Evolutionary conservation across 2,888 invertebrate genomes (phyloP).

Genomic region (Rhagophthalmus giganteus): DNA sequence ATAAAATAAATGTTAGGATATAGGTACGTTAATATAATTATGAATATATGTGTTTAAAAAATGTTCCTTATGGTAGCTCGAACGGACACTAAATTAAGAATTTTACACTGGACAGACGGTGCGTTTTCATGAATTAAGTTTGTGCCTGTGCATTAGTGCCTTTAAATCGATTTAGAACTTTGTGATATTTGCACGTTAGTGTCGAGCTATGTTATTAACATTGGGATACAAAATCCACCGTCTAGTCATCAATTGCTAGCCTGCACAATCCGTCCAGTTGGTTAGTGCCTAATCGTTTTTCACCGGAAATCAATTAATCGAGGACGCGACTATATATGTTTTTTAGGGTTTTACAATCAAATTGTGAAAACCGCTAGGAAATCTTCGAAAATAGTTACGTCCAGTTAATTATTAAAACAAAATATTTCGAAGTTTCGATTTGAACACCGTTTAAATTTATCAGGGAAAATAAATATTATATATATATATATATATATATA

Average conservation of each 20-base stretch:
- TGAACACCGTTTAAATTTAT: background rate
- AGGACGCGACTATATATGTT: constrained; percentile 1
- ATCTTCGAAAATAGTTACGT: background rate
- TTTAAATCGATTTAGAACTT: constrained; percentile 17
- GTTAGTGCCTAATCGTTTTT: constrained; percentile 38
- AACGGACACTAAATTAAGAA: background rate
- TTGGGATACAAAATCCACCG: constrained; percentile 19
- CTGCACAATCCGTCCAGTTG: constrained; percentile 41
- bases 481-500: too few relatives aligned
- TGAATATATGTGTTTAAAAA: constrained; percentile 15
- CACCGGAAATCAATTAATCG: constrained; percentile 4
- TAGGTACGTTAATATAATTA: too few relatives aligned
- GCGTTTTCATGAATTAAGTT: constrained; percentile 4
- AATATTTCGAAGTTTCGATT: too few relatives aligned
- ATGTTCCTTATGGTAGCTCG: constrained; percentile 7
- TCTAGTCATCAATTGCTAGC: constrained; percentile 24
- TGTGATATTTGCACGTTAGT: constrained; percentile 26
- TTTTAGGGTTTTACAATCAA: constrained; percentile 5
- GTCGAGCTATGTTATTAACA: constrained; percentile 12
- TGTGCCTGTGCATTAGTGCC: constrained; percentile 23
- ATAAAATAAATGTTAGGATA: too few relatives aligned
- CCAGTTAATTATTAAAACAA: background rate
- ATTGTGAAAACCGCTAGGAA: constrained; percentile 3
- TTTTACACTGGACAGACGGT: constrained; percentile 24
- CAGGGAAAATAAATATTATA: too few relatives aligned